Conservation (phyloP, 2,797 vertebrate genomes). For the Chelmon rostratus region DNA sequence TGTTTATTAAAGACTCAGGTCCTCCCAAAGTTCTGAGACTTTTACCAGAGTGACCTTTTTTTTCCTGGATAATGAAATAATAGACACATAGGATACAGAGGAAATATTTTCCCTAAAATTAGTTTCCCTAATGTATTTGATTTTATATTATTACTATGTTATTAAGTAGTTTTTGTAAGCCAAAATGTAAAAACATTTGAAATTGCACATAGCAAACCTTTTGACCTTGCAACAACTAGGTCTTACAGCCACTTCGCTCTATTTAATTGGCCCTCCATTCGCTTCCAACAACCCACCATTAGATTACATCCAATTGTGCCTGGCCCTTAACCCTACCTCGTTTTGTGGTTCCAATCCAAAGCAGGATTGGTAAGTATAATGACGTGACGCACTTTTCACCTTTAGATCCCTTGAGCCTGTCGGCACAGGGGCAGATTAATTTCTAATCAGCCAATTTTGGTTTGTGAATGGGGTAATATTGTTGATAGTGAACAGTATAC, state of each 20-base stretch:
- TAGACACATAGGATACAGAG: not conserved
- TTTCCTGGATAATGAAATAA: not conserved
- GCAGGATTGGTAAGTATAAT: conserved; percentile 47
- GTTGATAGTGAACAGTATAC: not conserved
- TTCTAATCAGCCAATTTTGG: conserved; percentile 31
- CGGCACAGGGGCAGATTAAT: conserved; percentile 24
- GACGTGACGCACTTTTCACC: conserved; percentile 59
- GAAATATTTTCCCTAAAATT: not conserved
- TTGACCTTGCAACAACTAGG: conserved; percentile 22
- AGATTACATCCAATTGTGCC: conserved; percentile 39
- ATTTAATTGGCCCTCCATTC: conserved; percentile 49
- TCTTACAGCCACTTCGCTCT: conserved; percentile 42
- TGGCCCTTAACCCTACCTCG: conserved; percentile 23
- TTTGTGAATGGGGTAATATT: conserved; percentile 10
- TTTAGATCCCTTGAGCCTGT: conserved; percentile 42
- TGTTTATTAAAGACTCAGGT: conserved; percentile 4
- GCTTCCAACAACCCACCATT: conserved; percentile 24
- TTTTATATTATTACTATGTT: not conserved
- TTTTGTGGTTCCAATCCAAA: conserved; percentile 43
- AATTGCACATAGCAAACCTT: not conserved
- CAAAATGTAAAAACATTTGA: not conserved
- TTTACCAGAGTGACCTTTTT: not conserved
- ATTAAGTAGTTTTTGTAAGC: not conserved
- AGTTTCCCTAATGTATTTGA: not conserved
- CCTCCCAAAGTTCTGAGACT: not conserved